Evolutionary conservation across 2,888 invertebrate genomes (phyloP).

Genomic region (Morpho helenor): DNA sequence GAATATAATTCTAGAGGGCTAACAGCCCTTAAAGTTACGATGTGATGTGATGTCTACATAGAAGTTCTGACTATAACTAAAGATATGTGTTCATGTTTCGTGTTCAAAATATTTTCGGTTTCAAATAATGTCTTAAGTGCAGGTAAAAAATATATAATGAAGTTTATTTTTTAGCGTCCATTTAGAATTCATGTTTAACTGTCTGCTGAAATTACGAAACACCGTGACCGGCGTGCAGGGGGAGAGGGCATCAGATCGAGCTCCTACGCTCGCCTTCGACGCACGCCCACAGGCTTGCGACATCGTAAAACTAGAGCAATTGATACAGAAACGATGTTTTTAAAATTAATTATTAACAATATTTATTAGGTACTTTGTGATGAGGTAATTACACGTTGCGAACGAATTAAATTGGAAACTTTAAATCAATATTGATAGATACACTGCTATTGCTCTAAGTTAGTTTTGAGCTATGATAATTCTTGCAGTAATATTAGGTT

Average conservation of each 20-base stretch:
- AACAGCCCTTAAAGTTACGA: too few species aligned
- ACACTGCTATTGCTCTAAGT: conserved; percentile 18
- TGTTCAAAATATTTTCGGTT: too few species aligned
- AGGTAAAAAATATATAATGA: too few species aligned
- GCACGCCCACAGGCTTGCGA: conserved; percentile 65
- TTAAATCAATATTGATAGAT: conserved; percentile 19
- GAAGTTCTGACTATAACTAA: too few species aligned
- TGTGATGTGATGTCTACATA: too few species aligned
- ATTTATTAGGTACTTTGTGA: conserved; percentile 41
- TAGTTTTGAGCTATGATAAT: conserved; percentile 6
- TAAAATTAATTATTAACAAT: conserved; percentile 54
- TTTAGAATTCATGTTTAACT: conserved; percentile 43
- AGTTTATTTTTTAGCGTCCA: too few species aligned
- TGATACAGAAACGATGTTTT: conserved; percentile 45
- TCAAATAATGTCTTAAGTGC: too few species aligned
- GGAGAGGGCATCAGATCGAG: conserved; percentile 55
- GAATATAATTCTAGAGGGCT: too few species aligned
- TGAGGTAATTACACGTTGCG: conserved; percentile 28
- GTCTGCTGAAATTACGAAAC: conserved; percentile 47
- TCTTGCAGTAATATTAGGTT: conserved; percentile 7
- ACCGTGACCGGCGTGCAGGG: conserved; percentile 41
- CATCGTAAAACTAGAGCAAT: conserved; percentile 66
- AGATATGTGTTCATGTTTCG: too few species aligned
- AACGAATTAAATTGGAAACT: conserved; percentile 26
- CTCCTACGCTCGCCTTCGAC: conserved; percentile 62